Evolutionary conservation across 1,140 invertebrate genomes (phyloP).

Genomic region (Mesaphorura yosii): DNA sequence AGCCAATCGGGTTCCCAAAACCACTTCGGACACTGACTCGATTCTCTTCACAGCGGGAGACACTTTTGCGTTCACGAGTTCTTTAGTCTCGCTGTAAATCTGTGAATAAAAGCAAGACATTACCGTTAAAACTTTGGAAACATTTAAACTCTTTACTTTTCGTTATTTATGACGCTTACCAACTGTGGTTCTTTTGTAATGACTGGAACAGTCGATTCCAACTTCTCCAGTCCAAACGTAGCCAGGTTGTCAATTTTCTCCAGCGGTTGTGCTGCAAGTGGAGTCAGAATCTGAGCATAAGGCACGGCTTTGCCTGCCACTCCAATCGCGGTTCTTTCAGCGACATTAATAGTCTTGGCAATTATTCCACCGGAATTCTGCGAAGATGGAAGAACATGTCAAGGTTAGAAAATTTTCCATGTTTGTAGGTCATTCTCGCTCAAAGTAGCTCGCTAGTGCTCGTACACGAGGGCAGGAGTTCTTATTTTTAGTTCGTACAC

Average conservation of each 20-base stretch:
- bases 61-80: conserved; percentile 12
- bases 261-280: conserved; percentile 8
- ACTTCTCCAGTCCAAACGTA: conserved; percentile 11
- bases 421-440: not conserved
- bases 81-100: conserved; percentile 21
- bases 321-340: not conserved
- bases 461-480: too few relatives aligned
- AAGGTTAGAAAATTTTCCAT: not conserved
- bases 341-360: conserved; percentile 4
- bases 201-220: conserved; percentile 20
- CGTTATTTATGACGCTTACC: conserved; percentile 8
- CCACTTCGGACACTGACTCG: conserved; percentile 11
- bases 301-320: conserved; percentile 6
- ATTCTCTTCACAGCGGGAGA: conserved; percentile 11
- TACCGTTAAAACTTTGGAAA: not conserved
- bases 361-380: conserved; percentile 10
- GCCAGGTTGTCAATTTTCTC: conserved; percentile 22
- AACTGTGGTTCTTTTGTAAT: conserved; percentile 26
- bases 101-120: conserved; percentile 4
- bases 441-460: not conserved
- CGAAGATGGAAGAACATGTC: not conserved
- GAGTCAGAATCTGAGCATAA: conserved; percentile 11
- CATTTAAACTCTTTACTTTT: too few relatives aligned
- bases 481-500: too few relatives aligned
- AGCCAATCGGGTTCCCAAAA: conserved; percentile 12